Evolutionary conservation across 2,797 vertebrate genomes (phyloP).

Genomic region (Poecilia wingei): DNA sequence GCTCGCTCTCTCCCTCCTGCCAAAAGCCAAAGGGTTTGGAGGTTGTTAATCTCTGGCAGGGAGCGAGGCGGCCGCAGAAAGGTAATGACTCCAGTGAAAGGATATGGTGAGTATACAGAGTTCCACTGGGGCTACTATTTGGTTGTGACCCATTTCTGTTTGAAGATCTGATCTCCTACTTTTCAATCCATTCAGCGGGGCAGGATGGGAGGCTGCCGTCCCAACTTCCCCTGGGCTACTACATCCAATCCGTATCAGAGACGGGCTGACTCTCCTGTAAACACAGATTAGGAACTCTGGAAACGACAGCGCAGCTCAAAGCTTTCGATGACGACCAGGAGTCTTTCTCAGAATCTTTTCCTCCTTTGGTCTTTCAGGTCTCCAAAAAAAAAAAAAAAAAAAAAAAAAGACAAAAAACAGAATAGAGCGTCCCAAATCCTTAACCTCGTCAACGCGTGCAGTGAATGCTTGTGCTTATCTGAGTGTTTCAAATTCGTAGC

Average conservation of each 20-base stretch:
- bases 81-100: conserved; percentile 54
- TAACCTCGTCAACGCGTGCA: conserved; percentile 36
- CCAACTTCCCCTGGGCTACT: conserved; percentile 62
- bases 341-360: background rate
- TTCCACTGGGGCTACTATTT: conserved; percentile 46
- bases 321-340: conserved; percentile 1
- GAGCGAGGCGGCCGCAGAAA: background rate
- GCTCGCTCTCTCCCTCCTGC: conserved; percentile 70
- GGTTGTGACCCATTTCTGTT: conserved; percentile 54
- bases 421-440: conserved; percentile 16
- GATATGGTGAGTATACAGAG: conserved; percentile 32
- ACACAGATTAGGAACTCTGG: conserved; percentile 72
- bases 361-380: conserved; percentile 15
- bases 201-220: conserved; percentile 83
- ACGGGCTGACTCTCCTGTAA: conserved; percentile 72
- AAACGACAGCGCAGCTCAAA: conserved; percentile 47
- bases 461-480: conserved; percentile 30
- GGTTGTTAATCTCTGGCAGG: background rate
- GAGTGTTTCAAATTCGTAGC: conserved; percentile 54
- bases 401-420: conserved; percentile 12
- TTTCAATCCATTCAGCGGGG: conserved; percentile 73
- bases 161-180: conserved; percentile 77
- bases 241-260: conserved; percentile 70
- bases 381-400: conserved; percentile 2
- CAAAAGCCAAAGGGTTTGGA: conserved; percentile 45